Percentiles rank a stretch among this genome's conserved stretches.
Conservation (phyloP, 2,797 vertebrate genomes). For the Hapalemur alaotrensis region DNA sequence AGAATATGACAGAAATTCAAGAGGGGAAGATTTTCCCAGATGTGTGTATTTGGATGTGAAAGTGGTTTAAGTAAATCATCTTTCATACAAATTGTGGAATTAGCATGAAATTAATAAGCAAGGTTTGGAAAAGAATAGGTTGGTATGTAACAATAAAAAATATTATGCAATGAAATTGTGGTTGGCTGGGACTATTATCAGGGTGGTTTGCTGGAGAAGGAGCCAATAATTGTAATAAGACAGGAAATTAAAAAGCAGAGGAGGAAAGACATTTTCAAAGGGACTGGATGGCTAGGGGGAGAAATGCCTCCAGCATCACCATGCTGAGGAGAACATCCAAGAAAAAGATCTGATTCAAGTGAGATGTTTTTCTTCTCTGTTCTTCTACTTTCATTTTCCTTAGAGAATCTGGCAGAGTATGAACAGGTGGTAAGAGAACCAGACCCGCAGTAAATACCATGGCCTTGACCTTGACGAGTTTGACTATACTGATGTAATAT, state of each 20-base stretch:
- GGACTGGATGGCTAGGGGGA: not conserved
- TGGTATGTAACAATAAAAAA: not conserved
- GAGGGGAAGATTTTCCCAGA: not conserved
- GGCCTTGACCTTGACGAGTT: not conserved
- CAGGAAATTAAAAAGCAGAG: slow-evolving; percentile 52
- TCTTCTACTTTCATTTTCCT: not conserved
- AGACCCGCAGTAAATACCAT: not conserved
- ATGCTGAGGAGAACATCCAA: not conserved
- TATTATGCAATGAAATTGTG: not conserved
- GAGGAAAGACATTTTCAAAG: slow-evolving; percentile 22
- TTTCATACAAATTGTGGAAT: not conserved
- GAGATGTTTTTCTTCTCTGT: slow-evolving; percentile 6
- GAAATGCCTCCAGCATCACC: not conserved
- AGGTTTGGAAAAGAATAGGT: not conserved
- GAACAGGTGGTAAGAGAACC: not conserved
- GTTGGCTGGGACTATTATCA: not conserved
- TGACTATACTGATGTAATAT: not conserved
- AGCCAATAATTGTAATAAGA: slow-evolving; percentile 37
- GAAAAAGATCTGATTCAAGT: slow-evolving; percentile 27
- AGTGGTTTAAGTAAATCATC: not conserved
- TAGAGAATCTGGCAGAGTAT: not conserved
- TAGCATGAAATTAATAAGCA: slow-evolving; percentile 19
- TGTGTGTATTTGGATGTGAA: not conserved
- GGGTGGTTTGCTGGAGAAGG: not conserved
- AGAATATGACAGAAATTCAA: not conserved